Evolutionary conservation across 2,113 vertebrate species (phyloP), one percentile per base, ranked within the genome.

Genomic region (Carassius carassius): DNA sequence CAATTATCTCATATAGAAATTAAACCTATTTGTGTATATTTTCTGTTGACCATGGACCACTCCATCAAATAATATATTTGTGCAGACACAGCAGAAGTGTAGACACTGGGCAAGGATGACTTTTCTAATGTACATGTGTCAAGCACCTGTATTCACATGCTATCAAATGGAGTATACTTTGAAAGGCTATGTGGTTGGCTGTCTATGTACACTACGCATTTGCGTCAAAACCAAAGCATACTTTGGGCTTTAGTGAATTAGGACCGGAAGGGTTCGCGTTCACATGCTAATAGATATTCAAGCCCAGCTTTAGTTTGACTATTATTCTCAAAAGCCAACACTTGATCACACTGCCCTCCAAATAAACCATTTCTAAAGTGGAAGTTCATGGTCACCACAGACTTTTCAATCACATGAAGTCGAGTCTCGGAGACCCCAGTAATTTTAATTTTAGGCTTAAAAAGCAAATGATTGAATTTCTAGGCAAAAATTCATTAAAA

Each of bases 401-500:
- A 83, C 88, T 91, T 90, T 35, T 32, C 25, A 63, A 81, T 56
- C n/a, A 72, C 87, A 79, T 90, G 90, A 92, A 93, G 89, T 89
- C 89, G 87, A 89, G 82, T 63, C 70, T 47, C 76, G n/a, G 56
- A 60, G 19, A 10, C 86, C 74, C 11, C 63, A 56, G 81, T 80
- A 90, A 90, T 63, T 92, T 88, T 85, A 92, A 87, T 87, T 92
- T 90, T 60, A 88, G 90, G 89, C 86, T 92, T 91, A 82, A 83
- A 87, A 92, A 91, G 63, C 69, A 73, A 89, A 84, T 92, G 88
- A 92, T 92, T 90, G 87, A 91, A 91, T 92, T 92, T 86, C 90
- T 90, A 92, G 90, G 90, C 90, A 89, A 86, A 83, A 86, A 93
- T 92, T 94, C 90, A 94, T 94, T 93, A 93, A 94, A 93, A 93